phyloP scores from a whole-genome alignment of 2,113 vertebrate species.

The Siniperca knerii region DNA sequence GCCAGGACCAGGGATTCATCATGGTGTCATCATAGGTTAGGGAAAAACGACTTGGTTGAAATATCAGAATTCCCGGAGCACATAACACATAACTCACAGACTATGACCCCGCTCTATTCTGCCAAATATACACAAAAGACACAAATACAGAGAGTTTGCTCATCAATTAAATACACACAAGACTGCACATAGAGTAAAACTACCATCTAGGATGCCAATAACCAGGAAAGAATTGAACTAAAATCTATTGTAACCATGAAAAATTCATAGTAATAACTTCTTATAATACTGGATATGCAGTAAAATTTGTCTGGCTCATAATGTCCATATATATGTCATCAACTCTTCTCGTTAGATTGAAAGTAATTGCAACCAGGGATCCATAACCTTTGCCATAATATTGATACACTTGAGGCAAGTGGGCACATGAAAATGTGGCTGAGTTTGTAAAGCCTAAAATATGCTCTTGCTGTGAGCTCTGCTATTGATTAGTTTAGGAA shows the following conservation, averaged over 20 bases:
- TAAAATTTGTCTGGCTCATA: slow-evolving; percentile 41
- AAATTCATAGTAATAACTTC: slow-evolving; percentile 21
- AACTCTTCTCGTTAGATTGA: slow-evolving; percentile 55
- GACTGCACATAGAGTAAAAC: background rate
- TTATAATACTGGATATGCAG: slow-evolving; percentile 16
- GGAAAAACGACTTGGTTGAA: slow-evolving; percentile 47
- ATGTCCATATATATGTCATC: slow-evolving; percentile 70
- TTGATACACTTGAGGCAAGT: slow-evolving; percentile 47
- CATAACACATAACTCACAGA: slow-evolving; percentile 55
- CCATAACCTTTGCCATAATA: slow-evolving; percentile 54
- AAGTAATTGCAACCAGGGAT: slow-evolving; percentile 50
- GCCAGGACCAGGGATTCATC: slow-evolving; percentile 43
- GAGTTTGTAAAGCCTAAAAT: slow-evolving; percentile 45
- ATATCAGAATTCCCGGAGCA: slow-evolving; percentile 42
- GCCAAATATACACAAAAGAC: slow-evolving; percentile 45
- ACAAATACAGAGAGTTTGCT: slow-evolving; percentile 19
- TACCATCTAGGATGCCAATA: slow-evolving; percentile 19
- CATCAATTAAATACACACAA: slow-evolving; percentile 34
- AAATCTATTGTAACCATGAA: slow-evolving; percentile 41
- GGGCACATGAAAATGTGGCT: slow-evolving; percentile 25
- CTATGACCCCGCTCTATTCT: slow-evolving; percentile 20
- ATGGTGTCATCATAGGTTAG: slow-evolving; percentile 58
- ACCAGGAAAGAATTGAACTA: slow-evolving; percentile 4
- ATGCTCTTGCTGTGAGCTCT: slow-evolving; percentile 40
- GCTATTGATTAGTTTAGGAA: slow-evolving; percentile 43